Evolutionary conservation across 1,140 invertebrate species (phyloP), one percentile per base, ranked within the genome.

Genomic region (Melitaea cinxia): DNA sequence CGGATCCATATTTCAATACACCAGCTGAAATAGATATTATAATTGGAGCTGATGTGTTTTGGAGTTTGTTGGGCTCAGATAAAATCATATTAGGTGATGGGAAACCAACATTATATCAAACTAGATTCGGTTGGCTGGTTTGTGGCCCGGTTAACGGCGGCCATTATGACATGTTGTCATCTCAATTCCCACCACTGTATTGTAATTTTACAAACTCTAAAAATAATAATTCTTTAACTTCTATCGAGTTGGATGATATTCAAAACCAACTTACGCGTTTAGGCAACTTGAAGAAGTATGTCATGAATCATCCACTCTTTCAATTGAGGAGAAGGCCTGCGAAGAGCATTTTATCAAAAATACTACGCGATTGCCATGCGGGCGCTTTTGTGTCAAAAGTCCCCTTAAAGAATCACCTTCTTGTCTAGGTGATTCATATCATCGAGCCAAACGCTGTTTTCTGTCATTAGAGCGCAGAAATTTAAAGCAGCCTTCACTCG

Each of bases 21-120:
- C 69, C 77, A 6, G 21, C 35, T 23, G 33, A 30, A 0, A 19
- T 78, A 28, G 75, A 78, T 65, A 23, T 72, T 7, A n/a, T 77
- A 7, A 39, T 75, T 15, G 73, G 72, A 10, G 72, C 68, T 21
- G 74, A 77, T 54, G 10, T 79, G 1, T 77, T 79, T 63, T 77
- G 72, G 77, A 66, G 73, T 23, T 26, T 79, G 24, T 39, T 75
- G 45, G 78, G 72, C 9, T 60, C 67, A 12, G 66, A 62, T 28
- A 61, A 30, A 49, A 56, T 75, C 47, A 65, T 59, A n/a, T 53
- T 80, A 68, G 78, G 72, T 17, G 35, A 56, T 9, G 58, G 45
- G 3, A 58, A 68, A 47, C 76, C 78, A 9, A 60, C 73, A n/a
- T 64, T 78, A 7, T 73, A 35, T 69, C 63, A 81, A 53, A 78